Evolutionary conservation across 2,113 vertebrate species (phyloP), one percentile per base, ranked within the genome.

Genomic region (Variabilichromis moorii): DNA sequence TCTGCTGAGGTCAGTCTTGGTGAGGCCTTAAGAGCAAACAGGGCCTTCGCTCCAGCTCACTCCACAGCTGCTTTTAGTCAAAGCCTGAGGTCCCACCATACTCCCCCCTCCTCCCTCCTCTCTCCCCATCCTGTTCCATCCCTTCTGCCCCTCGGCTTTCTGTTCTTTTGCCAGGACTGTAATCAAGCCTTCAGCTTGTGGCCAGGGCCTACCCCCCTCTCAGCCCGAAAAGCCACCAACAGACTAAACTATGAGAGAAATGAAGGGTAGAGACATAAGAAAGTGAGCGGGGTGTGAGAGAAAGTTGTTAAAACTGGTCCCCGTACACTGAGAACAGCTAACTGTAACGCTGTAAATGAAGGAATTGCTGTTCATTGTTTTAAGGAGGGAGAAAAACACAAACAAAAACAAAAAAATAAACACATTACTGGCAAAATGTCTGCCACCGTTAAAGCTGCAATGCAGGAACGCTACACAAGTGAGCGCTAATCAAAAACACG

Each of bases 51-150:
- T 89, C 91, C 91, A 84, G 91, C 93, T 94, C 93, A 91, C 90
- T 92, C 92, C 93, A 95, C 97, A 97, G 97, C 97, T 98, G 97
- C 96, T 97, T 97, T 96, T 94, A 97, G 96, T 98, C 97, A 98
- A 94, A 95, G 93, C 96, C 94, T 91, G 89, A 95, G 94, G 95
- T 97, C 95, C 93, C 92, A 86, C 92, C 81, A 89, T 85, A 88
- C 86, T 66, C 88, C 86, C 88, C 90, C 91, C 82, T 1, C 88
- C 89, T 35, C 84, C 91, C 82, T 6, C 86, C 87, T 47, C 89
- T 82, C 55, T 14, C 55, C 55, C 24, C 71, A 76, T 50, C 71
- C 71, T 78, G 42, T 90, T 89, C 87, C 90, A 91, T 91, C 91
- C 92, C 90, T 93, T 79, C 93, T 94, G 97, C 96, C 95, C 95